These are phyloP conservation scores for Patiria miniata DNA, from an alignment of 35 echinoderm and acorn worm species.

Conservation along the genomic window DNA sequence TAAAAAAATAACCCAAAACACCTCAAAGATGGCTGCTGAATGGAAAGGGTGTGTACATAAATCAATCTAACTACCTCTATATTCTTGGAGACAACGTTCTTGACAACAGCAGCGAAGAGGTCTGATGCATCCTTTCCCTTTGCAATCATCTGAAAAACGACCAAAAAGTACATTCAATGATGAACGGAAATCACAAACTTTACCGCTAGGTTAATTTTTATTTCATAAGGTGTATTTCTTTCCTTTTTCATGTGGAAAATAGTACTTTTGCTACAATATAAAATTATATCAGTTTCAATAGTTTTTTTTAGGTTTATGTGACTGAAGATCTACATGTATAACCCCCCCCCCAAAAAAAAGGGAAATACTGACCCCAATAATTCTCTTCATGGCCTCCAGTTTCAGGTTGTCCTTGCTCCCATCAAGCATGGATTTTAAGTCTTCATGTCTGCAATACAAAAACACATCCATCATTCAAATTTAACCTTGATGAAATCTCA, in stretches of 20 bases:
- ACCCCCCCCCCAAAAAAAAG: too few species aligned
- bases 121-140: conserved; percentile 99
- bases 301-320: background rate
- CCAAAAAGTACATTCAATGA: too few species aligned
- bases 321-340: conserved; percentile 8
- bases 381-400: conserved; percentile 97
- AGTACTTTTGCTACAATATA: too few species aligned
- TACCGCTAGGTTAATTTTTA: too few species aligned
- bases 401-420: conserved; percentile 93
- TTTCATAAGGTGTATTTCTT: too few species aligned
- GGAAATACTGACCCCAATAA: conserved; percentile 90
- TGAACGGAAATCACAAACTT: too few species aligned
- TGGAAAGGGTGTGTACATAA: too few species aligned
- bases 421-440: conserved; percentile 94
- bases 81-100: conserved; percentile 99
- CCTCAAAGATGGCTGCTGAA: too few species aligned
- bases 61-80: conserved; percentile 74
- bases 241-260: too few species aligned
- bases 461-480: background rate
- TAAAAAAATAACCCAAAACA: too few species aligned
- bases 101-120: conserved; percentile 96
- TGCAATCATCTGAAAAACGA: conserved; percentile 87
- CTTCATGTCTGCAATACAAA: conserved; percentile 79
- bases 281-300: too few species aligned
- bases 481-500: too few species aligned